Evolutionary conservation across 1,140 invertebrate genomes (phyloP).

Genomic region (Drosophila littoralis): DNA sequence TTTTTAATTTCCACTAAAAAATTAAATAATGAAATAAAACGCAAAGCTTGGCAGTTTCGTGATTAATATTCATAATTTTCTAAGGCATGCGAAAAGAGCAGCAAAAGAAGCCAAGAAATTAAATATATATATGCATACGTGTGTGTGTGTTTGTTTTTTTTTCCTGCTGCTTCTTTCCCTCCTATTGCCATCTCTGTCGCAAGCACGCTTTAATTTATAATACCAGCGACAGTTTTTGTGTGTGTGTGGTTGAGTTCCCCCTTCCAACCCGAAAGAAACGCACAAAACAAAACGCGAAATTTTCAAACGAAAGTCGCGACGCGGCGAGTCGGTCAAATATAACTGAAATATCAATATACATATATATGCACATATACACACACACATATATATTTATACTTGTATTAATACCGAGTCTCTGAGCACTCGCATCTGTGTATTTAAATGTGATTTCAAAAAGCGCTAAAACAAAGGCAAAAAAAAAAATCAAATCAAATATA

Average conservation of each 20-base stretch:
- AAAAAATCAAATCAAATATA: not conserved
- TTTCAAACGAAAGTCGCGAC: conserved; percentile 65
- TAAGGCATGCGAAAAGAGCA: conserved; percentile 38
- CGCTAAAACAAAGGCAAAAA: conserved; percentile 16
- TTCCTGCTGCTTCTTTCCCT: conserved; percentile 13
- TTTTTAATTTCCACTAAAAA: conserved; percentile 31
- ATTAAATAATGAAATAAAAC: conserved; percentile 3
- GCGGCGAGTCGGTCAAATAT: conserved; percentile 8
- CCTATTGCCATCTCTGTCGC: conserved; percentile 29
- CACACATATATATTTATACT: conserved; percentile 15
- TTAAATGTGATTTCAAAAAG: conserved; percentile 20
- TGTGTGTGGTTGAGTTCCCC: conserved; percentile 26
- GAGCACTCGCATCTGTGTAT: conserved; percentile 15
- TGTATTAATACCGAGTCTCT: conserved; percentile 22
- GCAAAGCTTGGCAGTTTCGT: conserved; percentile 12
- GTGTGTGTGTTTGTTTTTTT: conserved; percentile 14
- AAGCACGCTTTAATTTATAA: conserved; percentile 66
- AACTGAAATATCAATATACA: conserved; percentile 10
- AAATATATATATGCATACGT: conserved; percentile 4
- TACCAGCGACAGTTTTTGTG: conserved; percentile 64
- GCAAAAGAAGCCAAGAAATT: conserved; percentile 30
- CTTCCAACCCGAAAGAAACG: conserved; percentile 10
- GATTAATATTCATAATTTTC: conserved; percentile 50
- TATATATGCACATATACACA: not conserved
- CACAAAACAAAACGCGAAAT: conserved; percentile 66